phyloP scores from a whole-genome alignment of 2,113 vertebrate species.

The Ploceus nigricollis region DNA sequence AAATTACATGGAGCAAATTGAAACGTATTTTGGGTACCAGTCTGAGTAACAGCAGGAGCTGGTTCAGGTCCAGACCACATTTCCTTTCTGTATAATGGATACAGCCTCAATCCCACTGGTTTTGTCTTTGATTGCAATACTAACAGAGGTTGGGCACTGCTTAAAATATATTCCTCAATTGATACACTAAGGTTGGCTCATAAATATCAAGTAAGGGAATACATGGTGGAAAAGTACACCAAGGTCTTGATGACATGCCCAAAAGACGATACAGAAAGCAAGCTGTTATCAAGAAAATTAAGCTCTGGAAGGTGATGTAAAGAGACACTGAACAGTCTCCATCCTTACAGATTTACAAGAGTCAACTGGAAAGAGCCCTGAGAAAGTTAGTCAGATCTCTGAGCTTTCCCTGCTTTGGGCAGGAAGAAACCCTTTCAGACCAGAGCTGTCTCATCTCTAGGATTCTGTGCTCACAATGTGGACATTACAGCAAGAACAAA shows the following conservation, averaged over 20 bases:
- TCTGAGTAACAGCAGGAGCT: background rate
- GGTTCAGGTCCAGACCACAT: background rate
- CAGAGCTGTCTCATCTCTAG: background rate
- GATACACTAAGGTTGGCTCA: background rate
- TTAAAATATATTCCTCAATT: background rate
- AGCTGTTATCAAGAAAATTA: background rate
- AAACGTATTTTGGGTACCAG: background rate
- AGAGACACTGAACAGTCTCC: background rate
- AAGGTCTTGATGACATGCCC: background rate
- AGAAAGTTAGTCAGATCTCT: background rate
- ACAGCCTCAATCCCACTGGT: background rate
- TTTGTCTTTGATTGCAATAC: background rate
- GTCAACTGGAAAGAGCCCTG: background rate
- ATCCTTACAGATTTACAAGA: background rate
- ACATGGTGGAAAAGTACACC: background rate
- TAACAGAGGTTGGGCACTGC: background rate
- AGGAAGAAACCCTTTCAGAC: background rate
- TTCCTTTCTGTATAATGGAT: background rate
- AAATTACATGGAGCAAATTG: background rate
- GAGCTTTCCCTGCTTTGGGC: background rate
- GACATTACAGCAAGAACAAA: background rate
- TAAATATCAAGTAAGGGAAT: background rate
- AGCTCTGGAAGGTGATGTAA: background rate
- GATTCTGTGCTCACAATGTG: background rate
- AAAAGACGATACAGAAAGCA: background rate